A percentile compares a stretch with the other conserved stretches of the same genome.
Conservation (phyloP, 2,797 vertebrate genomes). For the Poecilia velifera region DNA sequence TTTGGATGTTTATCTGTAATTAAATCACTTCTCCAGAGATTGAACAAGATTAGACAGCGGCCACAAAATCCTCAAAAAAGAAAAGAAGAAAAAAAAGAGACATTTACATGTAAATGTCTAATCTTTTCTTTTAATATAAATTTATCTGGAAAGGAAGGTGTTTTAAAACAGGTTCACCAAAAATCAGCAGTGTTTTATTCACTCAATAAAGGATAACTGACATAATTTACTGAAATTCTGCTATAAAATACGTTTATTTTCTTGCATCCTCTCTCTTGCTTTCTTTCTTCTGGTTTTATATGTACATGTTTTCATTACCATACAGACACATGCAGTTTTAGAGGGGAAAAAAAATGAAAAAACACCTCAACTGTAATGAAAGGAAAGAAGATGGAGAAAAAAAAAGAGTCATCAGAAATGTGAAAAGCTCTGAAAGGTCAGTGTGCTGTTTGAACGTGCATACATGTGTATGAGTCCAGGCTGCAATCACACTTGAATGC, state of each 20-base stretch:
- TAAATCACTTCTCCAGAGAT: background rate
- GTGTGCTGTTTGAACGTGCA: slow-evolving; percentile 21
- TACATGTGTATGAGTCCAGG: slow-evolving; percentile 19
- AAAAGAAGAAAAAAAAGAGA: background rate
- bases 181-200: background rate
- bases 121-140: background rate
- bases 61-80: background rate
- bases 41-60: background rate
- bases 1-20: no score
- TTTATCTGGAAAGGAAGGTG: background rate
- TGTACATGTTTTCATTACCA: slow-evolving; percentile 9
- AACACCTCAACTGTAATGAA: slow-evolving; percentile 45
- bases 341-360: slow-evolving; percentile 13
- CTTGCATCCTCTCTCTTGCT: background rate
- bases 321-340: slow-evolving; percentile 31
- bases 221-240: background rate
- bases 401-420: slow-evolving; percentile 42
- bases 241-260: slow-evolving; percentile 6
- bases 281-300: background rate
- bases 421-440: slow-evolving; percentile 67
- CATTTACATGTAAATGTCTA: background rate
- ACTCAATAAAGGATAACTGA: background rate
- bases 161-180: background rate
- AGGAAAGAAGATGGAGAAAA: slow-evolving; percentile 13
- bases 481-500: slow-evolving; percentile 46